phyloP scores from a whole-genome alignment of 2,888 invertebrate genomes.

The Phalera bucephala region DNA sequence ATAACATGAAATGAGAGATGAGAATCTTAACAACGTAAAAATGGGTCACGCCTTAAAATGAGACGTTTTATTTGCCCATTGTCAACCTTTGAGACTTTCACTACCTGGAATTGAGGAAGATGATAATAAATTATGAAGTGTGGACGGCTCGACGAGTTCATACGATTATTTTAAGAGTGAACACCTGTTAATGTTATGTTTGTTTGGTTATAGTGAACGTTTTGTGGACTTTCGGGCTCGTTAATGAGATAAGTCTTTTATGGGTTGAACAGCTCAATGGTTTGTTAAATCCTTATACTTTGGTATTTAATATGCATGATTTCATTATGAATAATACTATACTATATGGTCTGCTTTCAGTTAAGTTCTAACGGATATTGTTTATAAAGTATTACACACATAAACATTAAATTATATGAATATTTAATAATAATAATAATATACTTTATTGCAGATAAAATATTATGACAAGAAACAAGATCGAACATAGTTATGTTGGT shows the following conservation, averaged over 20 bases:
- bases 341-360: too few species aligned
- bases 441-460: too few species aligned
- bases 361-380: too few species aligned
- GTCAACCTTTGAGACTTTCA: slow-evolving; percentile 59
- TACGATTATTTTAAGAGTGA: slow-evolving; percentile 38
- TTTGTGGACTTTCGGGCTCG: slow-evolving; percentile 13
- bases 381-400: too few species aligned
- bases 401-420: too few species aligned
- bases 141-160: slow-evolving; percentile 49
- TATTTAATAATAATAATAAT: too few species aligned
- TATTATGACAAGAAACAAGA: too few species aligned
- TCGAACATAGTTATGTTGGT: too few species aligned
- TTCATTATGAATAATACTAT: too few species aligned
- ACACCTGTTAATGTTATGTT: slow-evolving; percentile 39
- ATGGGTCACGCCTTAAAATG: slow-evolving; percentile 62
- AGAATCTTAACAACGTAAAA: slow-evolving; percentile 63
- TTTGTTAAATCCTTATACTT: background rate
- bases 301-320: too few species aligned
- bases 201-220: slow-evolving; percentile 27
- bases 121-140: slow-evolving; percentile 62
- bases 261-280: slow-evolving; percentile 10
- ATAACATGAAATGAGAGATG: slow-evolving; percentile 58
- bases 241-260: slow-evolving; percentile 20
- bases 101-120: slow-evolving; percentile 59
- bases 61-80: slow-evolving; percentile 66